Percentiles rank a stretch among this genome's conserved stretches.
Evolutionary conservation across 2,888 invertebrate species (phyloP).

Genomic region (Pemphredon lugubris): DNA sequence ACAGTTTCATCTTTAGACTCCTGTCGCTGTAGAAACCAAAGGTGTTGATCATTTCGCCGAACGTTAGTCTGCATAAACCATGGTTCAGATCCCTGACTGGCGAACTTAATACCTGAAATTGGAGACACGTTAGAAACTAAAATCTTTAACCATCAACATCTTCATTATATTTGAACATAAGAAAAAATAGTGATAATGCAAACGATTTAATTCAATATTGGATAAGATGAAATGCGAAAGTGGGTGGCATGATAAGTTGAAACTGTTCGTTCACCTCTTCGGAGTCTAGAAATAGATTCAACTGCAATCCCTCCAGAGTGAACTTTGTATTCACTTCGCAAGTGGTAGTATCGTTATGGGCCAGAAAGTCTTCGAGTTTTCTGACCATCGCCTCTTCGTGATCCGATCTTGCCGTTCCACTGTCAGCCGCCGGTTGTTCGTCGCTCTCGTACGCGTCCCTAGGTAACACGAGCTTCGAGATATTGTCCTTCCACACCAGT

Average conservation of each 20-base stretch:
- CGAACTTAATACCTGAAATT: constrained; percentile 84
- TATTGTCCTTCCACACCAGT: constrained; percentile 88
- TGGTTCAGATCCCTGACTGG: constrained; percentile 88
- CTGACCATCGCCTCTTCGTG: constrained; percentile 84
- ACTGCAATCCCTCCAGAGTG: constrained; percentile 86
- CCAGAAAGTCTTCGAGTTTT: constrained; percentile 88
- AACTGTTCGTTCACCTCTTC: constrained; percentile 83
- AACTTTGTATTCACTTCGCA: constrained; percentile 82
- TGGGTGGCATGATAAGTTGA: background rate
- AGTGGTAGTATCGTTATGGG: constrained; percentile 83
- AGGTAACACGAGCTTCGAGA: constrained; percentile 79
- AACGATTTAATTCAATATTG: too few relatives aligned
- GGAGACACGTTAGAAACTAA: background rate
- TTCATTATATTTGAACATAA: too few relatives aligned
- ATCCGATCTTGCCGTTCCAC: background rate
- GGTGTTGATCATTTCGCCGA: constrained; percentile 86
- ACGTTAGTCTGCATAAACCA: constrained; percentile 86
- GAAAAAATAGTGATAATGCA: too few relatives aligned
- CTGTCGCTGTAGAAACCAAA: constrained; percentile 87
- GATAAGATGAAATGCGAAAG: too few relatives aligned
- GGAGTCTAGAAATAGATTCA: constrained; percentile 88
- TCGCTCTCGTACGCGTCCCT: constrained; percentile 68
- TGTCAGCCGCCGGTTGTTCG: constrained; percentile 8
- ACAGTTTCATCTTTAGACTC: constrained; percentile 87
- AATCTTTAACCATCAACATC: background rate